Evolutionary conservation across 2,888 invertebrate species (phyloP).

Genomic region (Odontocolon sp.): DNA sequence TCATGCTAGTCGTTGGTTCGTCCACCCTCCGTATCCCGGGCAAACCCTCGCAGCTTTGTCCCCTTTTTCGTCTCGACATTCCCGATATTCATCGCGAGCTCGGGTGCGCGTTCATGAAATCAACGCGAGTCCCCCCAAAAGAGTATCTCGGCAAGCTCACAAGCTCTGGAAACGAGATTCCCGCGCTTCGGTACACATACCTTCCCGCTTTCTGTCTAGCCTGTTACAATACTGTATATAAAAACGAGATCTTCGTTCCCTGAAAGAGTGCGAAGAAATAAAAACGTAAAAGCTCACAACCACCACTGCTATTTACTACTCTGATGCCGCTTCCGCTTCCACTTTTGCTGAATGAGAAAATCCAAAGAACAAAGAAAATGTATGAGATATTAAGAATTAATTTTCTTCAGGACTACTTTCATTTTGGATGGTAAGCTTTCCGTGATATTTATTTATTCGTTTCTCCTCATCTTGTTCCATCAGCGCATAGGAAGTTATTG

Average conservation of each 20-base stretch:
- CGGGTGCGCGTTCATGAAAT: conserved; percentile 40
- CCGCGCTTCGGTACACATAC: conserved; percentile 23
- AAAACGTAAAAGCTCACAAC: not conserved
- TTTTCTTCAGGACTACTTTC: not conserved
- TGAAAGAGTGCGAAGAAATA: not conserved
- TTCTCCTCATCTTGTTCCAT: not conserved
- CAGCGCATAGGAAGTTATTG: not conserved
- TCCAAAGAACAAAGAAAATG: not conserved
- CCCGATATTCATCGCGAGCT: conserved; percentile 64
- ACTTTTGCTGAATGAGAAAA: not conserved
- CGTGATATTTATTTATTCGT: not conserved
- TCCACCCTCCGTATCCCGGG: not conserved
- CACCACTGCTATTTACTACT: not conserved
- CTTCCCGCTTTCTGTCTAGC: not conserved
- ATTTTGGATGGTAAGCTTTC: not conserved
- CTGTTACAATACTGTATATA: not conserved
- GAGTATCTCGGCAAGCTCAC: conserved; percentile 18
- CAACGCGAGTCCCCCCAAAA: conserved; percentile 18
- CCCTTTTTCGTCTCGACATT: conserved; percentile 58
- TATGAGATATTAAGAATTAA: conserved; percentile 10
- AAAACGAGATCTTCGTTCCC: not conserved
- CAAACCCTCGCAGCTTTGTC: conserved; percentile 52
- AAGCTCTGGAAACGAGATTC: conserved; percentile 20
- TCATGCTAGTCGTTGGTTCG: conserved; percentile 8
- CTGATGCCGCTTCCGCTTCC: not conserved